Evolutionary conservation across 2,888 invertebrate species (phyloP).

Genomic region (Lasioglossum villosulum): DNA sequence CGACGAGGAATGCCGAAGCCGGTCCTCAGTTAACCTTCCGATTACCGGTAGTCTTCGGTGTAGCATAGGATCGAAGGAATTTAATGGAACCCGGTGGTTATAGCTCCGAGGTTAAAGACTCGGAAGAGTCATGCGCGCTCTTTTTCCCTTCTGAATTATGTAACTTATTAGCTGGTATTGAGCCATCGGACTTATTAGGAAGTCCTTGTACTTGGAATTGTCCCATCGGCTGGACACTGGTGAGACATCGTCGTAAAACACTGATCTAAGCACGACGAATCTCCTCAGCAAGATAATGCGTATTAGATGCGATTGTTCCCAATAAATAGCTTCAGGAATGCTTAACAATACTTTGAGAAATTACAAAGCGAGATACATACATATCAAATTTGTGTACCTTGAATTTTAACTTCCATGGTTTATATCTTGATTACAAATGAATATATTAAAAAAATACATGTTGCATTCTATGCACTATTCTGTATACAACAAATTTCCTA

Average conservation of each 20-base stretch:
- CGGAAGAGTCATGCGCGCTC: conserved; percentile 64
- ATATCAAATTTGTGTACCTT: too few species aligned
- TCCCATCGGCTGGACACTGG: neutral
- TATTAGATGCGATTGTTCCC: neutral
- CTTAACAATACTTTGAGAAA: neutral
- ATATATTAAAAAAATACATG: too few species aligned
- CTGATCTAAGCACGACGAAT: neutral
- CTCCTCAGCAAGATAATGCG: neutral
- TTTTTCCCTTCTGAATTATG: conserved; percentile 8
- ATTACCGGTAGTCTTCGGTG: conserved; percentile 69
- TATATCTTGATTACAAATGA: too few species aligned
- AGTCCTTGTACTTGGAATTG: neutral
- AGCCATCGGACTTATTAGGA: conserved; percentile 18
- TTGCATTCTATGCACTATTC: too few species aligned
- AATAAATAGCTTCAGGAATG: neutral
- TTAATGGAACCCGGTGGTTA: conserved; percentile 78
- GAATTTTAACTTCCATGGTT: neutral
- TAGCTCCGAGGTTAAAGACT: conserved; percentile 73
- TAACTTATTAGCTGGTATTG: neutral
- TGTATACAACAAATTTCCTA: too few species aligned
- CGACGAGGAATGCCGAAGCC: conserved; percentile 69
- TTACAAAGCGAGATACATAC: too few species aligned
- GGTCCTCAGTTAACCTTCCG: conserved; percentile 65
- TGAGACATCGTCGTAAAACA: neutral
- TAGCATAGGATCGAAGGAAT: conserved; percentile 74